phyloP scores from a whole-genome alignment of 23 tunicate genomes.

The Ascidia mentula region DNA sequence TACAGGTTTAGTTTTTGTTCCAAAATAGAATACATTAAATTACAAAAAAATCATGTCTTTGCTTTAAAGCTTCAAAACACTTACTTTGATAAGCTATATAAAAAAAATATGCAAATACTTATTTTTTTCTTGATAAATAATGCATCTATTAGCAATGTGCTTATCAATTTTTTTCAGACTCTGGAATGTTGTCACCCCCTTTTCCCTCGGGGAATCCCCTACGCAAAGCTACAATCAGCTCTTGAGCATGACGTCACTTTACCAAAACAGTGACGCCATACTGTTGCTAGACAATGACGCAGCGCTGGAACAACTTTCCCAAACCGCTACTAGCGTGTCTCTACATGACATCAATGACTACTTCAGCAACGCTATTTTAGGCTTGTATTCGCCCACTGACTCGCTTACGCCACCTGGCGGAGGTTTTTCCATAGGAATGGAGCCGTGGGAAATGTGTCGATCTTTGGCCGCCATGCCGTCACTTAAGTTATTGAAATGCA shows the following conservation, averaged over 20 bases:
- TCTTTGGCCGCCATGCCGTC: slow-evolving; percentile 81
- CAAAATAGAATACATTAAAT: neutral
- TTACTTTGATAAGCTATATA: neutral
- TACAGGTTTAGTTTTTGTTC: slow-evolving; percentile 32
- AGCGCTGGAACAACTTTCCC: slow-evolving; percentile 9
- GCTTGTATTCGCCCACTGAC: slow-evolving; percentile 47
- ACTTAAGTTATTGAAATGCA: slow-evolving; percentile 58
- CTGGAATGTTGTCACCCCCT: slow-evolving; percentile 71
- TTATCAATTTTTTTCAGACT: slow-evolving; percentile 27
- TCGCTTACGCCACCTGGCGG: slow-evolving; percentile 43
- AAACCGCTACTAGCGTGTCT: neutral
- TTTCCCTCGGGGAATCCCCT: slow-evolving; percentile 72
- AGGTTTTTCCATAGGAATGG: slow-evolving; percentile 61
- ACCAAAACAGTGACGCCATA: slow-evolving; percentile 70
- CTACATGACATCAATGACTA: slow-evolving; percentile 55
- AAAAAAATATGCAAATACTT: neutral
- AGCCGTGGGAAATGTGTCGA: slow-evolving; percentile 88
- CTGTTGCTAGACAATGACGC: slow-evolving; percentile 73
- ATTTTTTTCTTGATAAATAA: neutral
- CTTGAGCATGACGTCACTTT: slow-evolving; percentile 53
- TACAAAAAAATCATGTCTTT: neutral
- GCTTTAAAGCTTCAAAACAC: neutral
- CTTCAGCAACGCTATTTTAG: slow-evolving; percentile 46
- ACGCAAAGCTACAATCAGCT: slow-evolving; percentile 85
- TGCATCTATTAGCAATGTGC: no score